These are phyloP conservation scores for Sphinx pinastri DNA, from an alignment of 2,888 invertebrate species.

Conservation along the genomic window DNA sequence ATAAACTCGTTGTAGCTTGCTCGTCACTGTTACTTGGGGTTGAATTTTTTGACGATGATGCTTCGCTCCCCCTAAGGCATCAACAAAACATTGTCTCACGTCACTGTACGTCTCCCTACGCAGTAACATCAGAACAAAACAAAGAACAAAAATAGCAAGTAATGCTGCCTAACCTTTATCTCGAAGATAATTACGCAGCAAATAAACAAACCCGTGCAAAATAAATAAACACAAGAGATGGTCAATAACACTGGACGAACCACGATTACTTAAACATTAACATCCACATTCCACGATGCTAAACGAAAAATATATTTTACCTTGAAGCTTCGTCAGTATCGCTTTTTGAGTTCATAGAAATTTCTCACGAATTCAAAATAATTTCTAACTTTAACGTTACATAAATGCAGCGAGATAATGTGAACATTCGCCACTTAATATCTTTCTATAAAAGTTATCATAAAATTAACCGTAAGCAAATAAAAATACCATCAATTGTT, in stretches of 20 bases:
- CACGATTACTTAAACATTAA: neutral
- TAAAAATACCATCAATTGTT: conserved; percentile 67
- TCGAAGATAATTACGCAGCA: conserved; percentile 46
- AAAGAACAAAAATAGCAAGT: conserved; percentile 79
- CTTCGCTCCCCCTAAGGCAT: conserved; percentile 78
- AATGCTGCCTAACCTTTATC: conserved; percentile 73
- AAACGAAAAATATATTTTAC: conserved; percentile 55
- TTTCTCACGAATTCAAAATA: conserved; percentile 62
- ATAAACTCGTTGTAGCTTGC: conserved; percentile 64
- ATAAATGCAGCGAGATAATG: conserved; percentile 56
- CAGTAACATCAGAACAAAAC: conserved; percentile 55
- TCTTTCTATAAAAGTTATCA: conserved; percentile 38
- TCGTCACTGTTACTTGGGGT: conserved; percentile 68
- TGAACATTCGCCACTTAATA: conserved; percentile 54
- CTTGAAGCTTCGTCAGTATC: conserved; percentile 84
- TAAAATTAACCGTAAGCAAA: conserved; percentile 60
- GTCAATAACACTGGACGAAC: neutral
- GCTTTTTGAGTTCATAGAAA: conserved; percentile 84
- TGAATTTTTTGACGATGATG: conserved; percentile 77
- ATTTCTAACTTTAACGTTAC: conserved; percentile 57
- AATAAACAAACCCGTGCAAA: conserved; percentile 28
- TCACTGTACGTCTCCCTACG: conserved; percentile 35
- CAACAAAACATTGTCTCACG: conserved; percentile 31
- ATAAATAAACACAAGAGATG: conserved; percentile 17
- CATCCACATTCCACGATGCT: conserved; percentile 11